phyloP scores from a whole-genome alignment of 2,113 vertebrate species.

The Antigone vipio region DNA sequence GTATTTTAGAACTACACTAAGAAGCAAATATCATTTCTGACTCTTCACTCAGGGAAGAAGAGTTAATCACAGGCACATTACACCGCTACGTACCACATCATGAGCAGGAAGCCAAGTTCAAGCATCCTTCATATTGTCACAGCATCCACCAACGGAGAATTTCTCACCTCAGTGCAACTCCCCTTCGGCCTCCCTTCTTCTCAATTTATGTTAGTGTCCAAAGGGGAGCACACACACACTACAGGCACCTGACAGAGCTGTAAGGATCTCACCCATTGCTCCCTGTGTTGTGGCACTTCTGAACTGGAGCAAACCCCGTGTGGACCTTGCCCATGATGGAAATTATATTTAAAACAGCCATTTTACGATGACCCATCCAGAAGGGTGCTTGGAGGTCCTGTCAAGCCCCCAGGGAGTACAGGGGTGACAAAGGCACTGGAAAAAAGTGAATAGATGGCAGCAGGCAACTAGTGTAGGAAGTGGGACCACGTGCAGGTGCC shows the following conservation, averaged over 20 bases:
- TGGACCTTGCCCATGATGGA: not conserved
- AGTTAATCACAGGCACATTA: not conserved
- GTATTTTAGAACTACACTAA: not conserved
- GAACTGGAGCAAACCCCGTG: not conserved
- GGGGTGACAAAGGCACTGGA: not conserved
- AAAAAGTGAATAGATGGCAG: not conserved
- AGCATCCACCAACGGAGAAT: not conserved
- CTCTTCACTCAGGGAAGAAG: not conserved
- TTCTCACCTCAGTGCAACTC: not conserved
- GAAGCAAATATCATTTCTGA: not conserved
- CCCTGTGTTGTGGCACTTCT: not conserved
- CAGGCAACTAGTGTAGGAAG: not conserved
- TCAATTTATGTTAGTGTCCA: not conserved
- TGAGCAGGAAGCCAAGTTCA: not conserved
- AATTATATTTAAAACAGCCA: not conserved
- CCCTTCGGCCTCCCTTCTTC: not conserved
- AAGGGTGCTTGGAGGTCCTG: not conserved
- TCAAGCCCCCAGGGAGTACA: not conserved
- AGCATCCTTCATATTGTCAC: not conserved
- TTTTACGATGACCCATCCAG: not conserved
- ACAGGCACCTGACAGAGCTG: not conserved
- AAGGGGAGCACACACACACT: not conserved
- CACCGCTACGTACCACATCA: not conserved
- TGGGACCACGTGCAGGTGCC: not conserved
- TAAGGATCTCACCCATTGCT: fast-evolving